Conservation (phyloP, 1,140 invertebrate genomes). For the Anastrepha obliqua region DNA sequence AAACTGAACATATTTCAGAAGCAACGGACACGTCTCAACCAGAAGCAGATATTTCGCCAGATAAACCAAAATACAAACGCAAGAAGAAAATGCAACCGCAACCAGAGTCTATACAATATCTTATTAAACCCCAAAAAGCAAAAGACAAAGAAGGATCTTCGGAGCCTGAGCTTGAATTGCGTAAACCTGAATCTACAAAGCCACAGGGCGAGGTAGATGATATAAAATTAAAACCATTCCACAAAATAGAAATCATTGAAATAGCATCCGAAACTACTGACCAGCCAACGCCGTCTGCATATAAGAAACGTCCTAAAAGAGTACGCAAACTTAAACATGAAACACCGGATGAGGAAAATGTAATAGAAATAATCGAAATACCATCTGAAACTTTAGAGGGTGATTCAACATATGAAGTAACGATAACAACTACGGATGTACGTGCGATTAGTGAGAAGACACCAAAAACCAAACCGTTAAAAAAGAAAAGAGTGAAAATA, state of each 20-base stretch:
- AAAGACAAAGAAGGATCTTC: slow-evolving; percentile 53
- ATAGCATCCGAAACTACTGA: slow-evolving; percentile 59
- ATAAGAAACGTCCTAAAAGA: slow-evolving; percentile 71
- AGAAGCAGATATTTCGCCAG: background rate
- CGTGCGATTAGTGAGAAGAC: slow-evolving; percentile 57
- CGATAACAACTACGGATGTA: slow-evolving; percentile 20
- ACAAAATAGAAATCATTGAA: slow-evolving; percentile 61
- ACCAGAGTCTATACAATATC: slow-evolving; percentile 56
- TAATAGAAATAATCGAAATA: slow-evolving; percentile 72
- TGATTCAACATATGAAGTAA: slow-evolving; percentile 62
- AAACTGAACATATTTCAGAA: slow-evolving; percentile 55
- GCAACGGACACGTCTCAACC: slow-evolving; percentile 53
- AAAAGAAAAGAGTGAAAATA: slow-evolving; percentile 68
- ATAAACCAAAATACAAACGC: slow-evolving; percentile 60
- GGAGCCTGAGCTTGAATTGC: slow-evolving; percentile 55
- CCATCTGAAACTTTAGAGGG: slow-evolving; percentile 63
- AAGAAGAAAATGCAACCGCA: slow-evolving; percentile 59
- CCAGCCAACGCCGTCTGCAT: slow-evolving; percentile 55
- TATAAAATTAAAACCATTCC: slow-evolving; percentile 57
- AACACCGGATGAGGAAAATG: slow-evolving; percentile 71
- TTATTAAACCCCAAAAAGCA: slow-evolving; percentile 60
- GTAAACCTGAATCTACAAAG: slow-evolving; percentile 56
- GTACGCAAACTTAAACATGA: slow-evolving; percentile 74
- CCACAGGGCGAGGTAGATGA: slow-evolving; percentile 53
- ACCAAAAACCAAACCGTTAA: slow-evolving; percentile 50